Evolutionary conservation across 2,888 invertebrate genomes (phyloP).

Genomic region (Schrankia costaestrigalis): DNA sequence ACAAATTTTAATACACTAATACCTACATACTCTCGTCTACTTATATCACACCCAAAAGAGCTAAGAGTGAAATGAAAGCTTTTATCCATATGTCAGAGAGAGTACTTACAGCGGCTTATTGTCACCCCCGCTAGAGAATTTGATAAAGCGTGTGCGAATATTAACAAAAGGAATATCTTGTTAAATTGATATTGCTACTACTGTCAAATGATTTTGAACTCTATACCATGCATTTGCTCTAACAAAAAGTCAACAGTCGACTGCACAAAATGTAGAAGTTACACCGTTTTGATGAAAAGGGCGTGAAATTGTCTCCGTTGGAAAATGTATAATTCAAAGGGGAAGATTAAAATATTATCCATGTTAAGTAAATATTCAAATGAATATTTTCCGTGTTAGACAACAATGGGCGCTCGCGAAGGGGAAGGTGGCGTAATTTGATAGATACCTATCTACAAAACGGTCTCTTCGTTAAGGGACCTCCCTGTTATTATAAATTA

Average conservation of each 20-base stretch:
- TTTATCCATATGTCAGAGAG: slow-evolving; percentile 80
- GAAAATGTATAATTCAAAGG: slow-evolving; percentile 81
- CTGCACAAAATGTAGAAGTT: slow-evolving; percentile 44
- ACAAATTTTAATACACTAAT: slow-evolving; percentile 15
- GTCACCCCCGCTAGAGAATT: slow-evolving; percentile 81
- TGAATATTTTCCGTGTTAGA: slow-evolving; percentile 82
- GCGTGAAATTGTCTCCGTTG: slow-evolving; percentile 80
- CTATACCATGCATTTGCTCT: slow-evolving; percentile 25
- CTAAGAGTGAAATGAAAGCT: slow-evolving; percentile 80
- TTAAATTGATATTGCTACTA: slow-evolving; percentile 75
- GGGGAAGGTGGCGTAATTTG: slow-evolving; percentile 75
- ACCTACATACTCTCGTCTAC: slow-evolving; percentile 32
- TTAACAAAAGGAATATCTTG: slow-evolving; percentile 82
- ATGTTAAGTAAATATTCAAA: slow-evolving; percentile 82
- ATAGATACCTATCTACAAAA: slow-evolving; percentile 80
- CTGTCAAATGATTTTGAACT: slow-evolving; percentile 51
- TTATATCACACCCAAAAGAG: slow-evolving; percentile 70
- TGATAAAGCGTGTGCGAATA: slow-evolving; percentile 82
- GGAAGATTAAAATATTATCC: slow-evolving; percentile 83
- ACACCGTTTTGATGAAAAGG: slow-evolving; percentile 55
- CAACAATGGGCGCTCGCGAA: slow-evolving; percentile 70
- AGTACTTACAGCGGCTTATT: slow-evolving; percentile 81
- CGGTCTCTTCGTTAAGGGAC: slow-evolving; percentile 74
- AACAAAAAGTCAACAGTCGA: slow-evolving; percentile 46
- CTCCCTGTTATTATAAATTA: slow-evolving; percentile 77